Evolutionary conservation across 2,113 vertebrate genomes (phyloP).

Genomic region (Choloepus hoffmanni): DNA sequence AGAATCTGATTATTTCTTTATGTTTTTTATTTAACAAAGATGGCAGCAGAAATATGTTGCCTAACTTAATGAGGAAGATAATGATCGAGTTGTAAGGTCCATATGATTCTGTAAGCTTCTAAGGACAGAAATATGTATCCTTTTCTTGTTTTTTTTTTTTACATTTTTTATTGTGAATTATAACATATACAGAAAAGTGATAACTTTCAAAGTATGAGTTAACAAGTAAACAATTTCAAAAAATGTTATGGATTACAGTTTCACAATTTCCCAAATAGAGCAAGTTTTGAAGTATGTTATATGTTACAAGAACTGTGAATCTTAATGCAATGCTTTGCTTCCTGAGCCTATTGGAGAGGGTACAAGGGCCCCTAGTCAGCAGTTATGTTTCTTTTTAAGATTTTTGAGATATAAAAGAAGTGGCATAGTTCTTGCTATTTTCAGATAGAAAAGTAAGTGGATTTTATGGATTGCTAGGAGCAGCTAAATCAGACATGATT

Average conservation of each 20-base stretch:
- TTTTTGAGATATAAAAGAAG: constrained; percentile 28
- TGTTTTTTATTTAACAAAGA: constrained; percentile 24
- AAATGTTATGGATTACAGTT: too few species aligned
- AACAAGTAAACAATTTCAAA: too few species aligned
- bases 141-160: too few species aligned
- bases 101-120: neutral
- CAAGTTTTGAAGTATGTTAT: too few species aligned
- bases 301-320: neutral
- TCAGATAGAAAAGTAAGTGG: constrained; percentile 9
- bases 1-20: neutral
- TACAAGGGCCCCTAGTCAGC: neutral
- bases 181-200: too few species aligned
- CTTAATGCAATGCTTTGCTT: neutral
- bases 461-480: neutral
- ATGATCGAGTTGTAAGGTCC: neutral
- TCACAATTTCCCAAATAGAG: too few species aligned
- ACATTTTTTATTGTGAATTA: too few species aligned
- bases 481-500: neutral
- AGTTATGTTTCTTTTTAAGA: neutral
- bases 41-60: constrained; percentile 26
- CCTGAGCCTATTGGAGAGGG: neutral
- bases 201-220: too few species aligned
- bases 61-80: neutral
- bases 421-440: constrained; percentile 10
- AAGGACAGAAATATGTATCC: neutral